A percentile compares a stretch with the other conserved stretches of the same genome.
phyloP scores from a whole-genome alignment of 1,140 invertebrate genomes.

The Telenomus remus region DNA sequence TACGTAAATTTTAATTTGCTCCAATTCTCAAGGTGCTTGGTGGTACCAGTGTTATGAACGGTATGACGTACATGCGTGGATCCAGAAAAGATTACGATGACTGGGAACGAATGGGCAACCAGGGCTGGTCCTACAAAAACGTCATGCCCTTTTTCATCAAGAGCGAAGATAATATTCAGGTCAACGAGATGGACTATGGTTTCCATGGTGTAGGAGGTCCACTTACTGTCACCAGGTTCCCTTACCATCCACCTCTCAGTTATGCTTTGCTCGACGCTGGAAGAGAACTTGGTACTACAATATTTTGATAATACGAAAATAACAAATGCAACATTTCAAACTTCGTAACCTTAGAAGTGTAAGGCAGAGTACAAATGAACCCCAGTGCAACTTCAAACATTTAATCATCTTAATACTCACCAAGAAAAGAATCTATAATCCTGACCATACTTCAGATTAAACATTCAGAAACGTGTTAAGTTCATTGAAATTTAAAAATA shows the following conservation, averaged over 20 bases:
- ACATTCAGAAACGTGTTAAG: too few relatives aligned
- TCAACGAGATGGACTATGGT: constrained; percentile 83
- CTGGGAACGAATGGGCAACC: constrained; percentile 90
- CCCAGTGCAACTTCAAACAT: too few relatives aligned
- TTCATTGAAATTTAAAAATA: too few relatives aligned
- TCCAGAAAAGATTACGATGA: constrained; percentile 92
- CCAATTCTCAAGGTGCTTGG: constrained; percentile 81
- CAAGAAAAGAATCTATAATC: too few relatives aligned
- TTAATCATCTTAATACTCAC: too few relatives aligned
- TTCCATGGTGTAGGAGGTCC: constrained; percentile 87
- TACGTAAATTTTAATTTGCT: neutral
- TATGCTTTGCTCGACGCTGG: constrained; percentile 89
- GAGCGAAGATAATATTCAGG: constrained; percentile 88
- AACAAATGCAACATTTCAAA: neutral
- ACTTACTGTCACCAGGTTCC: constrained; percentile 87
- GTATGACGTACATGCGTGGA: constrained; percentile 97
- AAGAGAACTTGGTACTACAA: constrained; percentile 81
- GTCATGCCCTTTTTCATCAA: constrained; percentile 92
- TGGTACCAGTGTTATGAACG: constrained; percentile 95
- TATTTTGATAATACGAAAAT: neutral
- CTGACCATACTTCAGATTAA: too few relatives aligned
- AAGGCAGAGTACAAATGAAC: too few relatives aligned
- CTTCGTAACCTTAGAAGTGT: too few relatives aligned
- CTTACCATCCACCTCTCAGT: constrained; percentile 89
- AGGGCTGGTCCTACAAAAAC: constrained; percentile 93